Percentiles rank a stretch among this genome's conserved stretches.
These are phyloP conservation scores for Callyntrura guangdongensis DNA, from an alignment of 2,888 invertebrate genomes.

Conservation along the genomic window DNA sequence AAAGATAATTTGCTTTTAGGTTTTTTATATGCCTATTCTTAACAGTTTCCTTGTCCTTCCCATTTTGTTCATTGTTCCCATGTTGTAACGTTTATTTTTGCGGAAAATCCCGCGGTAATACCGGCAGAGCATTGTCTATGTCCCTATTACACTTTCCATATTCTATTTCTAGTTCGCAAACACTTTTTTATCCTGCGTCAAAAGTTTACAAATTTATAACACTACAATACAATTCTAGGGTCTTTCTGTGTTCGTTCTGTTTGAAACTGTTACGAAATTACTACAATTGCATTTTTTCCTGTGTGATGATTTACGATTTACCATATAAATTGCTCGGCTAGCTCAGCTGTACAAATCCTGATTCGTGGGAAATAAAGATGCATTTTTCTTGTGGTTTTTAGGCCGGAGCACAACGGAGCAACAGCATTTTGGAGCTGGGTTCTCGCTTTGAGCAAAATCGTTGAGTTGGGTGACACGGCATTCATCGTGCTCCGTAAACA, in stretches of 20 bases:
- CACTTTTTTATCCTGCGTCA: background rate
- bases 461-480: conserved; percentile 83
- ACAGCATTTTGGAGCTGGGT: conserved; percentile 83
- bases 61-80: background rate
- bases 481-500: conserved; percentile 83
- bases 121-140: background rate
- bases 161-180: background rate
- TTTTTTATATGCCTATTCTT: conserved; percentile 8
- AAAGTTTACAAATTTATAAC: background rate
- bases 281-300: conserved; percentile 43
- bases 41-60: background rate
- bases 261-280: conserved; percentile 30
- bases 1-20: conserved; percentile 28
- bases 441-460: conserved; percentile 80
- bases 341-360: background rate
- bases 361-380: conserved; percentile 42
- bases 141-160: background rate
- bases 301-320: background rate
- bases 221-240: background rate
- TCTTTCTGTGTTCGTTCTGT: background rate
- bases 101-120: background rate
- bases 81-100: background rate
- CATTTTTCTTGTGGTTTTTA: conserved; percentile 39
- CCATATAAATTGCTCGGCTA: background rate
- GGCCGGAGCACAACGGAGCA: conserved; percentile 82